Conservation (phyloP, 2,113 vertebrate species). For the Odontophorus gujanensis region DNA sequence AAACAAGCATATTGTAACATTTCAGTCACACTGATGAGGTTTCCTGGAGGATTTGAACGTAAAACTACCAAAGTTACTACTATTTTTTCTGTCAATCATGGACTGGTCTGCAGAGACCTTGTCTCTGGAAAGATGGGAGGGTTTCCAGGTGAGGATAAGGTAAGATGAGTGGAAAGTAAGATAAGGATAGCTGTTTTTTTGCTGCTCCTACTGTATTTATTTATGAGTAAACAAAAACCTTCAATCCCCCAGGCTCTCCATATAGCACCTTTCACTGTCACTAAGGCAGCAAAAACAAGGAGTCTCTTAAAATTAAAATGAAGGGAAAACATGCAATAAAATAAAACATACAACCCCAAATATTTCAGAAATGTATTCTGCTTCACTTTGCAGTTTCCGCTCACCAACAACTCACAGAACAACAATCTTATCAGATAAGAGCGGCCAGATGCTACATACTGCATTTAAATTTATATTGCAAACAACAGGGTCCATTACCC, state of each 20-base stretch:
- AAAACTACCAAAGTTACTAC: not conserved
- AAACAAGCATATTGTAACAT: not conserved
- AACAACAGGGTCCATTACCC: conserved; percentile 80
- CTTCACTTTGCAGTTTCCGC: conserved; percentile 64
- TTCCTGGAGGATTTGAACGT: not conserved
- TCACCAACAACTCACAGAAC: conserved; percentile 52
- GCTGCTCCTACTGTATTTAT: conserved; percentile 2
- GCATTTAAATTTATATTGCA: conserved; percentile 82
- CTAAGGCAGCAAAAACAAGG: not conserved
- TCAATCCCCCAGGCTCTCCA: not conserved
- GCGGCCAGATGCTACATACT: conserved; percentile 6
- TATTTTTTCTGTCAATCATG: not conserved
- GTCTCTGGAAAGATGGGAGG: not conserved
- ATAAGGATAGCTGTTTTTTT: not conserved
- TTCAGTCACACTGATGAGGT: not conserved
- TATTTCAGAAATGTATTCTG: conserved; percentile 73
- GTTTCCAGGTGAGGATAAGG: not conserved
- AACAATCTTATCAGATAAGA: conserved; percentile 72
- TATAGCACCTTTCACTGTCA: not conserved
- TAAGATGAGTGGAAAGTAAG: not conserved
- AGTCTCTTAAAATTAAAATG: conserved; percentile 57
- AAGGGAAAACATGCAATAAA: conserved; percentile 43
- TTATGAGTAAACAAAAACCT: conserved; percentile 24
- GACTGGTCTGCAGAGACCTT: not conserved
- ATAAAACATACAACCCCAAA: conserved; percentile 44